Evolutionary conservation across 2,113 vertebrate species (phyloP).

Genomic region (Oreochromis niloticus): DNA sequence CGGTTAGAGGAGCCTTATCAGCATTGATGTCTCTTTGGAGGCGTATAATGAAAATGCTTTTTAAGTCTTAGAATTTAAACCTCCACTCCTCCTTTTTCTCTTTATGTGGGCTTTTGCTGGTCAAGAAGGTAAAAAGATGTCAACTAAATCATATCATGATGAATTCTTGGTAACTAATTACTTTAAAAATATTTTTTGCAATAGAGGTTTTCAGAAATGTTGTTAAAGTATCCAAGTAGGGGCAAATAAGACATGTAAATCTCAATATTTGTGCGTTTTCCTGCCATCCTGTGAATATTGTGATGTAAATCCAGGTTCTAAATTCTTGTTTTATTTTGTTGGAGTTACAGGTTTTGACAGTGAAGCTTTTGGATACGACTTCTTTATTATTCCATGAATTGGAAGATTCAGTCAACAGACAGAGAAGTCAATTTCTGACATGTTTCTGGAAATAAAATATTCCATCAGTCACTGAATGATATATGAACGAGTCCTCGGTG

Average conservation of each 20-base stretch:
- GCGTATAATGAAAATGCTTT: neutral
- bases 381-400: neutral
- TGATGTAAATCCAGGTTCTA: neutral
- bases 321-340: neutral
- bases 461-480: neutral
- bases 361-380: neutral
- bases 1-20: neutral
- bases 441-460: neutral
- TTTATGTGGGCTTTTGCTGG: neutral
- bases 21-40: neutral
- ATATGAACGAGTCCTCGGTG: neutral
- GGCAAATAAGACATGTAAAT: neutral
- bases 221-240: neutral
- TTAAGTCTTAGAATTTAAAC: neutral
- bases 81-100: neutral
- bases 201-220: neutral
- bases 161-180: neutral
- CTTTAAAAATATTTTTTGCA: neutral
- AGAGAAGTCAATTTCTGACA: neutral
- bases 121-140: neutral
- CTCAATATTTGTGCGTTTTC: neutral
- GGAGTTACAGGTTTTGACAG: neutral
- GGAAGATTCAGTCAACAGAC: neutral
- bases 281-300: neutral
- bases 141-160: neutral